Base-by-base conservation (phyloP, 2,113 vertebrate genomes). In the Camelus bactrianus region DNA sequence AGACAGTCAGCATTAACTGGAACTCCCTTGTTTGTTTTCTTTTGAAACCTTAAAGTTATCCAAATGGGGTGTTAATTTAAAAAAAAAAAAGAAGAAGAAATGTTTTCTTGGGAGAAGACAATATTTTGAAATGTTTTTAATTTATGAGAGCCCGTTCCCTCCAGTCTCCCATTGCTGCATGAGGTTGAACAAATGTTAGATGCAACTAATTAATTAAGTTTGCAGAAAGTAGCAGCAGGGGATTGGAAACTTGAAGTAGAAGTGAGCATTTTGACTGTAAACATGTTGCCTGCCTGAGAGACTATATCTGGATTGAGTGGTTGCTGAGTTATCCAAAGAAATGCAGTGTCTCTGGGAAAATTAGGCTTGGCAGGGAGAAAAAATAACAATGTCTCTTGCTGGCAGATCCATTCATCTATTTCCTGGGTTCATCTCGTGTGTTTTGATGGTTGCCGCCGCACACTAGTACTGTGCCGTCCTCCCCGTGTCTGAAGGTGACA, bases 171-270 rank as follows among this genome's bases (percentile, higher is more conserved):
- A 79, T 79, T 95, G 89, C 79, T 0, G 0, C 95, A 89, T 83
- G 96, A 97, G 97, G 95, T 93, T 97, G 95, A 96, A 96, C 98
- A 98, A 98, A 97, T 98, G 97, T 98, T 98, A 98, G 96, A 95
- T 85, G 85, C 96, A 97, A 97, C 95, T 97, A 98, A 98, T 98
- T 97, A 98, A 98, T 98, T 97, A 97, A 98, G 97, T 98, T 98
- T 97, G 97, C 95, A 94, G 98, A 95, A 97, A 98, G 96, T 94
- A 97, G 96, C 98, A 98, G 98, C 98, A 97, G 98, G 98, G 96
- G 97, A 95, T 81, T 98, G 97, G 94, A 91, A 97, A 98, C 95
- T 97, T 93, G 94, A 98, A 97, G 97, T 95, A 97, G 83, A 97
- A 98, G 97, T 96, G 96, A 94, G 95, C 92, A 94, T 98, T 98